These are phyloP conservation scores for Emydocephalus ijimae DNA, from an alignment of 2,113 vertebrate genomes.

Conservation along the genomic window DNA sequence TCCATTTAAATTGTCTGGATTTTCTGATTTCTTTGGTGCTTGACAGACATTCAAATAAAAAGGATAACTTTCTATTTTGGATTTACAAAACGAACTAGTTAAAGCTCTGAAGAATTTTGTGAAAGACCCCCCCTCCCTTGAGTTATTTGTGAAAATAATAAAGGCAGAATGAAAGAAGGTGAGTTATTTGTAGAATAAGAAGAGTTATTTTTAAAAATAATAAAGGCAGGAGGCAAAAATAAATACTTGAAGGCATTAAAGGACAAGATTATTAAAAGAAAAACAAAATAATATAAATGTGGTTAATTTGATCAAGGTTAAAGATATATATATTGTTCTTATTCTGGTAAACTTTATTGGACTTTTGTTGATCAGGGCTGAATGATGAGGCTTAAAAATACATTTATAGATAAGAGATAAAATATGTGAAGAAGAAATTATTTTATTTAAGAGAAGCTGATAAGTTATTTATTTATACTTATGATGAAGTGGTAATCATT, in stretches of 20 bases:
- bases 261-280: not conserved
- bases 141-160: not conserved
- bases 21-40: not conserved
- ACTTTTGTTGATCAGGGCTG: not conserved
- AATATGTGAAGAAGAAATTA: not conserved
- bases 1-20: not conserved
- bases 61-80: not conserved
- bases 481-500: not conserved
- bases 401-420: not conserved
- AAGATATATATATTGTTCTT: not conserved
- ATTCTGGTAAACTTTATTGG: not conserved
- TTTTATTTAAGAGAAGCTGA: not conserved
- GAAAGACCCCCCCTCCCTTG: not conserved
- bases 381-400: not conserved
- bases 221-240: not conserved
- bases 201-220: not conserved
- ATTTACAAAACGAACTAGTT: not conserved
- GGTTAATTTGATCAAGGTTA: not conserved
- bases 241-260: not conserved
- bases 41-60: not conserved
- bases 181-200: not conserved
- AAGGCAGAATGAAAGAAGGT: not conserved
- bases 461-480: not conserved
- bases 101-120: not conserved
- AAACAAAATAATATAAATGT: not conserved